Evolutionary conservation across 23 tunicate genomes (phyloP).

Genomic region (Corella eumyota): DNA sequence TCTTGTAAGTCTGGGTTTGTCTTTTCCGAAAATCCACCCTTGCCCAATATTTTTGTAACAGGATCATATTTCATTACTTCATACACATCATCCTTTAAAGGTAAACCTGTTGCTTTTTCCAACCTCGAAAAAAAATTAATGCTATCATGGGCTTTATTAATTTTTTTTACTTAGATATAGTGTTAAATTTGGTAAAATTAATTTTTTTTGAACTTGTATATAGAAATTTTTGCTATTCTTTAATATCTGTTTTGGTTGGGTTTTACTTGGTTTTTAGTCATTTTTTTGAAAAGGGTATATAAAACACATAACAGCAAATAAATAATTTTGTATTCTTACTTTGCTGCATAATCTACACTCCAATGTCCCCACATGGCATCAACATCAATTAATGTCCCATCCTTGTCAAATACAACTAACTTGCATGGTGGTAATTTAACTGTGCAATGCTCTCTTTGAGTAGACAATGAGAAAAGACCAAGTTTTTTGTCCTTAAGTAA

Average conservation of each 20-base stretch:
- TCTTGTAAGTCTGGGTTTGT: slow-evolving; percentile 16
- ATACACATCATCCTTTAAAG: slow-evolving; percentile 10
- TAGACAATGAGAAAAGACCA: too few relatives aligned
- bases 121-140: slow-evolving; percentile 8
- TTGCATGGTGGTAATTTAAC: too few relatives aligned
- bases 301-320: too few relatives aligned
- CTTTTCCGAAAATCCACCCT: slow-evolving; percentile 26
- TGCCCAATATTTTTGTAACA: slow-evolving; percentile 12
- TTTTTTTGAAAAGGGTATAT: too few relatives aligned
- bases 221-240: too few relatives aligned
- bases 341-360: slow-evolving; percentile 15
- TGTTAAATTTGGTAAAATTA: too few relatives aligned
- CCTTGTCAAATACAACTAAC: slow-evolving; percentile 44
- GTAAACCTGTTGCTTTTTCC: slow-evolving; percentile 2
- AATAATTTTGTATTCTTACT: not conserved
- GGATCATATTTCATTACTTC: slow-evolving; percentile 17
- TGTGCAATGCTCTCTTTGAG: too few relatives aligned
- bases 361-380: slow-evolving; percentile 45
- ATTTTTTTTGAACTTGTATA: too few relatives aligned
- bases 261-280: too few relatives aligned
- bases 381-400: slow-evolving; percentile 30
- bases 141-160: not conserved
- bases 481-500: too few relatives aligned
- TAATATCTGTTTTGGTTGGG: too few relatives aligned
- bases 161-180: too few relatives aligned